These are phyloP conservation scores for Paralinhomoeus sp. DNA, from an alignment of 2,888 invertebrate species.

Conservation along the genomic window DNA sequence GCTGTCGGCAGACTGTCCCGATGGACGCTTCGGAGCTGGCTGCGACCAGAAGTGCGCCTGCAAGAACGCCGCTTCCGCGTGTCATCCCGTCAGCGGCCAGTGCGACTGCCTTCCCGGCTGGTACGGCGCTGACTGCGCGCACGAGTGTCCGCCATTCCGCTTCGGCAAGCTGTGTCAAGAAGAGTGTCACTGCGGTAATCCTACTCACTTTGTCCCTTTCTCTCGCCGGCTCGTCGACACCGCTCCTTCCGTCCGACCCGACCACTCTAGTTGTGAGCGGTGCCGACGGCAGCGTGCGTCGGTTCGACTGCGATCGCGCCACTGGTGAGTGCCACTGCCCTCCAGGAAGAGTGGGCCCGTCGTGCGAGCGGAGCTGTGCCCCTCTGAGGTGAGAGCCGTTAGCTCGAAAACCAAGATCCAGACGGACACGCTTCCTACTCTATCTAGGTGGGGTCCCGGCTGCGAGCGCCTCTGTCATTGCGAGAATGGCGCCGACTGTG, in stretches of 20 bases:
- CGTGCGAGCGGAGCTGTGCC: too few relatives aligned
- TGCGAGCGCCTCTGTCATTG: slow-evolving; percentile 62
- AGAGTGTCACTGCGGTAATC: slow-evolving; percentile 18
- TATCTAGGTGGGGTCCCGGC: too few relatives aligned
- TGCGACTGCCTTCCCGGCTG: slow-evolving; percentile 44
- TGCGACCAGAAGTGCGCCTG: slow-evolving; percentile 18
- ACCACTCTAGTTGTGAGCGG: too few relatives aligned
- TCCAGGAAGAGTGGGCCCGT: slow-evolving; percentile 13
- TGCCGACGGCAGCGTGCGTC: too few relatives aligned
- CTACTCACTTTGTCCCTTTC: too few relatives aligned
- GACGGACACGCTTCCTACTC: too few relatives aligned
- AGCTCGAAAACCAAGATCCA: too few relatives aligned
- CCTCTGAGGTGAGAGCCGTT: too few relatives aligned
- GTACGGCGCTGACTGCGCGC: slow-evolving; percentile 14
- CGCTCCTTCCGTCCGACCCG: too few relatives aligned
- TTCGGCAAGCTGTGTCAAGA: slow-evolving; percentile 13
- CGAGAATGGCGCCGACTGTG: slow-evolving; percentile 67
- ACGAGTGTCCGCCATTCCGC: slow-evolving; percentile 8
- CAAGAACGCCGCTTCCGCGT: slow-evolving; percentile 55
- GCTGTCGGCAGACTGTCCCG: slow-evolving; percentile 4
- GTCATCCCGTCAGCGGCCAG: slow-evolving; percentile 56
- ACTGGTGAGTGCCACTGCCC: slow-evolving; percentile 41
- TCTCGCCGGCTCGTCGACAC: too few relatives aligned
- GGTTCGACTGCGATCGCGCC: slow-evolving; percentile 44
- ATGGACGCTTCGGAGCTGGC: slow-evolving; percentile 17